Base-by-base conservation (phyloP, 2,113 vertebrate species). In the Scopus umbretta region DNA sequence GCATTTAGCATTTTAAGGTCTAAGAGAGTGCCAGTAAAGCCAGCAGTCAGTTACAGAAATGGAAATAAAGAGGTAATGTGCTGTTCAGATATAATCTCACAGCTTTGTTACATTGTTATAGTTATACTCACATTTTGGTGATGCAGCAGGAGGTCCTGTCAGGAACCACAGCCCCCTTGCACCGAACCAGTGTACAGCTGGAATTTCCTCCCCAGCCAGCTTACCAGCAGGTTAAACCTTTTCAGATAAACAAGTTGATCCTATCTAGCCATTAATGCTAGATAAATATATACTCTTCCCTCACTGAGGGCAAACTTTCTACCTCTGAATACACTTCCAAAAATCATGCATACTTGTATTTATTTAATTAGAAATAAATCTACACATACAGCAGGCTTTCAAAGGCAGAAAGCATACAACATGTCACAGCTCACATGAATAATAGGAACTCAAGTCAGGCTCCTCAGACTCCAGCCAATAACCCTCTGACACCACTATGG, bases 311-410 rank as follows among this genome's bases (percentile, higher is more conserved):
- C 25, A 90, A 88, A 67, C 40, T 56, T 93, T 78, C 63, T 62
- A 53, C 36, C 59, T 67, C 67, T 75, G 52, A 95, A 49, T 7
- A 65, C 32, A 34, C 45, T 82, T 93, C 78, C 62, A 70, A 62
- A 74, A 74, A 85, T 70, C 17, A 67, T 25, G 61, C n/a, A 49
- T 71, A 85, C 71, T 26, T 79, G 25, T 73, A 93, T 87, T 92
- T 79, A 67, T 79, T 85, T 88, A 74, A 93, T 34, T 71, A 82
- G 47, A 90, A 90, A 92, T 70, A 87, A 92, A 93, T 59, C 79
- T 78, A 45, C 45, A n/a, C 42, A 50, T 6, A 14, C 29, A 61
- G 32, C 15, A 65, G 76, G 49, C 40, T 91, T 86, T 86, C 59
- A 80, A 76, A 80, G 61, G n/a, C 55, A 83, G 25, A 74, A 78